These are phyloP conservation scores for Ataeniobius toweri DNA, from an alignment of 2,797 vertebrate genomes.

Conservation along the genomic window DNA sequence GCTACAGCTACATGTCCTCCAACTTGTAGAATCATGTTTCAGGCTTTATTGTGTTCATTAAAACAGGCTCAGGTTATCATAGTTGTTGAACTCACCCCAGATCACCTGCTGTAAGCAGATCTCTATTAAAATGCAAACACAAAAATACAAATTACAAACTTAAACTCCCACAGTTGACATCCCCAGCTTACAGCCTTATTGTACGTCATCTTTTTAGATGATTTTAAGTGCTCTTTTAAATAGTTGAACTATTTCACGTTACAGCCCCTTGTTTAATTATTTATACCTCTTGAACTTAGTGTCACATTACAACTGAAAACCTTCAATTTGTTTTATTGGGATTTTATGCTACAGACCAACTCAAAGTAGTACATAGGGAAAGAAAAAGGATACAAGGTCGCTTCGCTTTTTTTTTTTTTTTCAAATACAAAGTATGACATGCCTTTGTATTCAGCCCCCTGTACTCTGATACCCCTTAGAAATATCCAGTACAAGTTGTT, in stretches of 20 bases:
- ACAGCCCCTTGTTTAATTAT: not conserved
- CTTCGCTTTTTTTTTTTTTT: not conserved
- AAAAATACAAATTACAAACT: not conserved
- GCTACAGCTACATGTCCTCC: not conserved
- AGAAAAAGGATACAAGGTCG: not conserved
- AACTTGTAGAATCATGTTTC: conserved; percentile 46
- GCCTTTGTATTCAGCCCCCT: not conserved
- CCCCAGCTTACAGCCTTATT: not conserved
- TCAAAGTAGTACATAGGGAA: too few species aligned
- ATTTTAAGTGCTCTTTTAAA: not conserved
- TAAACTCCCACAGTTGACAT: not conserved
- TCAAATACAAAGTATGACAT: not conserved
- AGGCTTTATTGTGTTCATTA: conserved; percentile 1
- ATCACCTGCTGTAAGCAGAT: not conserved
- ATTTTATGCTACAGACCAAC: too few species aligned
- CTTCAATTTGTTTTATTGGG: too few species aligned
- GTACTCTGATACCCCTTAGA: not conserved
- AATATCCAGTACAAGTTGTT: not conserved
- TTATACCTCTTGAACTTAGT: not conserved
- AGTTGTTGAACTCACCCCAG: not conserved
- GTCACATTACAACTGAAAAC: not conserved
- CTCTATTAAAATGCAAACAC: not conserved
- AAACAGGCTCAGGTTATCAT: not conserved
- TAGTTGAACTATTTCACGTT: not conserved
- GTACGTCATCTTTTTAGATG: not conserved